Conservation (phyloP, 2,113 vertebrate genomes). For the Dunckerocampus dactyliophorus region DNA sequence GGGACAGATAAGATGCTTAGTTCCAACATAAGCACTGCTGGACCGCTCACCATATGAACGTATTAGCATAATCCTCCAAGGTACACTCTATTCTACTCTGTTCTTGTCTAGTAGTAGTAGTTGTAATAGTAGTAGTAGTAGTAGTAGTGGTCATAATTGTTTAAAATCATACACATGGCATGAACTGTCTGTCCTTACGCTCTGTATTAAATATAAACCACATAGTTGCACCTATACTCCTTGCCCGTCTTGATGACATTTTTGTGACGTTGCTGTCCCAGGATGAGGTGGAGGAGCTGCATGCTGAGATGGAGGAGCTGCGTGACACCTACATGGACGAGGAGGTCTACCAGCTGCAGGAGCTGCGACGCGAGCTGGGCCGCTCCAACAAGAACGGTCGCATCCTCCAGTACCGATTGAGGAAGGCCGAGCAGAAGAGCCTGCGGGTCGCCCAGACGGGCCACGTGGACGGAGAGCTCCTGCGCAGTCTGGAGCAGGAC, state of each 20-base stretch:
- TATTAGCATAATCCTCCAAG: slow-evolving; percentile 20
- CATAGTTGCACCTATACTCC: no score
- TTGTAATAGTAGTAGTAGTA: no score
- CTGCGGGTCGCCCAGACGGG: slow-evolving; percentile 93
- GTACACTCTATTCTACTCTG: slow-evolving; percentile 7
- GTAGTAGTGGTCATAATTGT: no score
- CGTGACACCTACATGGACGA: slow-evolving; percentile 97
- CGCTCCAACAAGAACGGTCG: slow-evolving; percentile 97
- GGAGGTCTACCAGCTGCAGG: slow-evolving; percentile 97
- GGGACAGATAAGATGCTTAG: slow-evolving; percentile 45
- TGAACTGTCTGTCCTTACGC: no score
- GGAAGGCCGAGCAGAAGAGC: slow-evolving; percentile 96
- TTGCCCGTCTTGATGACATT: neutral
- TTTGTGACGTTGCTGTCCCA: slow-evolving; percentile 44
- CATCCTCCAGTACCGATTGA: slow-evolving; percentile 95
- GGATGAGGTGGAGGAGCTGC: slow-evolving; percentile 97
- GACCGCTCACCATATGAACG: slow-evolving; percentile 26
- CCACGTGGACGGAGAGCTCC: slow-evolving; percentile 93
- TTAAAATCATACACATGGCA: no score
- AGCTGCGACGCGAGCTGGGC: slow-evolving; percentile 93
- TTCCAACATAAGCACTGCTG: slow-evolving; percentile 31
- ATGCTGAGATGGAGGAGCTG: slow-evolving; percentile 98
- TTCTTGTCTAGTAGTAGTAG: no score
- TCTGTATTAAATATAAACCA: neutral
- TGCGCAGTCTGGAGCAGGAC: slow-evolving; percentile 92